Evolutionary conservation across 2,113 vertebrate species (phyloP), one percentile per base, ranked within the genome.

Genomic region (Pseudorhombus dupliciocellatus): DNA sequence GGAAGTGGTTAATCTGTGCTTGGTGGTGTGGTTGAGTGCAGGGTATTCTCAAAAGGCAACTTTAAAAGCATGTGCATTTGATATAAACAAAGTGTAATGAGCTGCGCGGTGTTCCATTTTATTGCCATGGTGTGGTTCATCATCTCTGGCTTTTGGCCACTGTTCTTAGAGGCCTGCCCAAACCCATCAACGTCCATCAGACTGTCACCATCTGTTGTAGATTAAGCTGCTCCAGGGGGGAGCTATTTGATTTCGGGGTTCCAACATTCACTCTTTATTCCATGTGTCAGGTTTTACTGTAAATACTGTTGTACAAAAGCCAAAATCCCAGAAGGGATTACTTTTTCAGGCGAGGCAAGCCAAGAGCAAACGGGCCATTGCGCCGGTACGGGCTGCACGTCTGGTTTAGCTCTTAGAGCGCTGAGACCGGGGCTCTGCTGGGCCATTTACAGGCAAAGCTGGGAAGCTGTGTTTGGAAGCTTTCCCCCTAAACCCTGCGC

Each of bases 241-340:
- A 79, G 81, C 80, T 68, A 87, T 92, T 91, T 83, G 87, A 92
- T 91, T 91, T 88, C 40, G 46, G 80, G 63, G 73, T 66, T 84
- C 77, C 57, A 79, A 83, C 81, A 86, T 86, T 79, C 83, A 79
- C 77, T 79, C 72, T 88, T 89, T 82, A 86, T 88, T 86, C 88
- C 79, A 74, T 71, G 84, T 85, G 87, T 92, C 86, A 88, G 81
- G 74, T 88, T 92, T 86, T 84, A 91, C 85, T 91, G 81, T 91
- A 91, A 93, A 93, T 91, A 92, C 72, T 87, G 87, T 88, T 74
- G 75, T 90, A 80, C 83, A 87, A 90, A 91, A 92, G 80, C 76
- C 80, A 59, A 90, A 87, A 88, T 90, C 90, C 89, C 87, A 77
- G 68, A 76, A 77, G 79, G 80, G 78, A 75, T 75, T 66, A 42